phyloP scores from a whole-genome alignment of 2,888 invertebrate genomes.

The Thyatira batis region DNA sequence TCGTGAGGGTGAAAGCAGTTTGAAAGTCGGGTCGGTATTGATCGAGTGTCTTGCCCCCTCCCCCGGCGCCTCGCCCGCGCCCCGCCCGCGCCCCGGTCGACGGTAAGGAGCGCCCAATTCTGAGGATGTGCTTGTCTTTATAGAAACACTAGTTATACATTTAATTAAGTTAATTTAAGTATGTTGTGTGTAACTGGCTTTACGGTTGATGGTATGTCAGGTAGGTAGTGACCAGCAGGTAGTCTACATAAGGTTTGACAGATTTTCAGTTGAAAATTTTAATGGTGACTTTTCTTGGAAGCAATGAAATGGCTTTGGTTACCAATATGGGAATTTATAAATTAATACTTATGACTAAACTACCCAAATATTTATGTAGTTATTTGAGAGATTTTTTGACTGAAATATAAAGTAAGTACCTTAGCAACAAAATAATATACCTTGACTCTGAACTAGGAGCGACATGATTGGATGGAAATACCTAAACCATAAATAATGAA shows the following conservation, averaged over 20 bases:
- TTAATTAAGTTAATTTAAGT: slow-evolving; percentile 14
- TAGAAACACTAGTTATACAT: slow-evolving; percentile 32
- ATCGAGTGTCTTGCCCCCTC: slow-evolving; percentile 78
- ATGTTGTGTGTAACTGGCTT: not conserved
- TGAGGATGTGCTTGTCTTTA: slow-evolving; percentile 62
- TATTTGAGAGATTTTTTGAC: no score
- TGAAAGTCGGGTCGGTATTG: slow-evolving; percentile 82
- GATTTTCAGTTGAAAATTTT: not conserved
- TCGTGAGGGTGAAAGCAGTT: slow-evolving; percentile 83
- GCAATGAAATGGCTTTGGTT: no score
- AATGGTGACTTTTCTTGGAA: no score
- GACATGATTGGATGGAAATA: no score
- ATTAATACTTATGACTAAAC: no score
- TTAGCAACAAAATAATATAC: no score
- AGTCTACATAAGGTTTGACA: not conserved
- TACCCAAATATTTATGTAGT: no score
- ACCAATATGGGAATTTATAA: no score
- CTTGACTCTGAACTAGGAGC: no score
- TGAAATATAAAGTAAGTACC: no score
- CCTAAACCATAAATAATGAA: no score
- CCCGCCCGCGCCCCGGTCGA: slow-evolving; percentile 35
- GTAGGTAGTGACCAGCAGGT: not conserved
- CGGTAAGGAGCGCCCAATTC: slow-evolving; percentile 71
- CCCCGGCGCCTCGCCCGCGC: slow-evolving; percentile 40
- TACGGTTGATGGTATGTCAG: not conserved